A percentile compares a stretch with the other conserved stretches of the same genome.
phyloP scores from a whole-genome alignment of 2,888 invertebrate genomes.

The Tiliacea aurago region DNA sequence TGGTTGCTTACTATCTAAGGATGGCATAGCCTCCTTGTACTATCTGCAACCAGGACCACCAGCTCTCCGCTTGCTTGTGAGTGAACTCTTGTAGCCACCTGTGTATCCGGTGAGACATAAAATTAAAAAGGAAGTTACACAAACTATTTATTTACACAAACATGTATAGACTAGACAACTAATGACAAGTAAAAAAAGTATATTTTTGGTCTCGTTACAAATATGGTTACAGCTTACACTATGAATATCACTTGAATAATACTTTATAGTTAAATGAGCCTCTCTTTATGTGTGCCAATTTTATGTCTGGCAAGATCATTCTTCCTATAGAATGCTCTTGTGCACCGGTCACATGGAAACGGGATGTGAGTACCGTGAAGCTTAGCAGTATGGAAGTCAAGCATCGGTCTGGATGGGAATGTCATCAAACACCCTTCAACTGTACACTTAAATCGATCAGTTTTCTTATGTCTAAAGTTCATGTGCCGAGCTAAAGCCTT shows the following conservation, averaged over 20 bases:
- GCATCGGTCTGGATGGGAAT: slow-evolving; percentile 83
- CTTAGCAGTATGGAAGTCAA: slow-evolving; percentile 82
- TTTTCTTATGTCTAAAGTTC: slow-evolving; percentile 81
- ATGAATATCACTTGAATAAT: neutral
- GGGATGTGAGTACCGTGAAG: slow-evolving; percentile 79
- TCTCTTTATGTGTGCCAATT: slow-evolving; percentile 82
- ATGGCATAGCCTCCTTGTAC: too few species aligned
- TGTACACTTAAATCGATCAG: slow-evolving; percentile 80
- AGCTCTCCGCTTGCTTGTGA: too few species aligned
- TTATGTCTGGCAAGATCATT: slow-evolving; percentile 85
- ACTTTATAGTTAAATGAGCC: slow-evolving; percentile 60
- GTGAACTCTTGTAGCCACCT: too few species aligned
- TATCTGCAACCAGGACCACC: too few species aligned
- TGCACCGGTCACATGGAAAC: slow-evolving; percentile 82
- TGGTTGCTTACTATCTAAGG: too few species aligned
- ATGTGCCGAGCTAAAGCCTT: slow-evolving; percentile 82
- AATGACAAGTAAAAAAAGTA: slow-evolving; percentile 25
- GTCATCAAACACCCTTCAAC: slow-evolving; percentile 76
- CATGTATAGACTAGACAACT: slow-evolving; percentile 47
- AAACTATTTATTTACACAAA: slow-evolving; percentile 13
- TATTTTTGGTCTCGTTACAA: slow-evolving; percentile 38
- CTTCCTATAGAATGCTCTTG: slow-evolving; percentile 84
- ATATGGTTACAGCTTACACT: slow-evolving; percentile 3
- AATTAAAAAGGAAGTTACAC: neutral
- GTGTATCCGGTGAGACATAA: neutral